Evolutionary conservation across 2,797 vertebrate genomes (phyloP).

Genomic region (Callimico goeldii): DNA sequence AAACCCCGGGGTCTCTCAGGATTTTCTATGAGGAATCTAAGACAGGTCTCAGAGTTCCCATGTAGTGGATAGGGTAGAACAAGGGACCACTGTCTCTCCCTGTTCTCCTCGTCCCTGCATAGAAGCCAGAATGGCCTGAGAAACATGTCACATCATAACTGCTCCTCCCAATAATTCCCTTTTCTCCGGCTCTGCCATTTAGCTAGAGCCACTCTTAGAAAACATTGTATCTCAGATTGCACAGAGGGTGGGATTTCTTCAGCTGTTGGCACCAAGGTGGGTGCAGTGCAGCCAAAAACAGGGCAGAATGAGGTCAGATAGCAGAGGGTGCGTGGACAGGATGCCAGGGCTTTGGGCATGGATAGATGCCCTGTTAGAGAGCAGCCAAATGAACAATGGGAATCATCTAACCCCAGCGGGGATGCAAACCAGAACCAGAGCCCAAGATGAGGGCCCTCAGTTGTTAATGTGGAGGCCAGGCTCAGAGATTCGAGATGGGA

Average conservation of each 20-base stretch:
- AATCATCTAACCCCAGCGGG: background rate
- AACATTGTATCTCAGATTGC: background rate
- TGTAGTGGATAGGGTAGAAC: background rate
- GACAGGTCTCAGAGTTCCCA: background rate
- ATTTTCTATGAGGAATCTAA: too few relatives aligned
- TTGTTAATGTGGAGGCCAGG: background rate
- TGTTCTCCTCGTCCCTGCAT: background rate
- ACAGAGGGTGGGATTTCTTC: background rate
- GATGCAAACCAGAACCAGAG: background rate
- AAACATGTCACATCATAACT: background rate
- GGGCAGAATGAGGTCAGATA: constrained; percentile 27
- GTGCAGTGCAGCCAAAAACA: background rate
- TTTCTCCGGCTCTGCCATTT: background rate
- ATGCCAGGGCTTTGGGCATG: background rate
- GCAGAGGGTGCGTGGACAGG: background rate
- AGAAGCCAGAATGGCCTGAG: background rate
- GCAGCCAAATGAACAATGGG: background rate
- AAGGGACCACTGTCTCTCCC: background rate
- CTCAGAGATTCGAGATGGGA: background rate
- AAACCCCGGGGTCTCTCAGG: background rate
- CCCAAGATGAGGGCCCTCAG: background rate
- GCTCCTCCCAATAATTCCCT: background rate
- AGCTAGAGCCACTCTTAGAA: background rate
- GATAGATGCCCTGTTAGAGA: fast-evolving
- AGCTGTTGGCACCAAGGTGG: background rate